Percentiles rank a stretch among this genome's conserved stretches.
phyloP scores from a whole-genome alignment of 2,888 invertebrate genomes.

The Xestia rhomboidea region DNA sequence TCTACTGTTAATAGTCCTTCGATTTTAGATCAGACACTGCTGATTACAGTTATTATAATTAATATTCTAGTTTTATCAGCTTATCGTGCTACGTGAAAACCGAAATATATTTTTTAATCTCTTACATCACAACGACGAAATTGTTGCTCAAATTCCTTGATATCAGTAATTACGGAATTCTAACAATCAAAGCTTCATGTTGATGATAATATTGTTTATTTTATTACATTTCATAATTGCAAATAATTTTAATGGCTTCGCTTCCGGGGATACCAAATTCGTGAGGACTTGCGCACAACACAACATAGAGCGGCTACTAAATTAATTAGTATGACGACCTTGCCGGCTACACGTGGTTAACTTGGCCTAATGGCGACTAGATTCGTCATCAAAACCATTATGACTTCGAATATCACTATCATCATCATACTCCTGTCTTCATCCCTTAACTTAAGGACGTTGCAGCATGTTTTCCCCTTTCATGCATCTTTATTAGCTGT shows the following conservation, averaged over 20 bases:
- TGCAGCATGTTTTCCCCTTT: neutral
- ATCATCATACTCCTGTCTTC: neutral
- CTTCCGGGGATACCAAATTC: neutral
- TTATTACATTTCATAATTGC: conserved; percentile 2
- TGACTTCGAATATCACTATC: neutral
- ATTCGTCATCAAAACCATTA: neutral
- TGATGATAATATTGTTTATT: neutral
- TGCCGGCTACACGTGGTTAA: conserved; percentile 13
- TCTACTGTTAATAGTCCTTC: conserved; percentile 13
- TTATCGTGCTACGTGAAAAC: conserved; percentile 11
- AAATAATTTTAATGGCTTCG: conserved; percentile 1
- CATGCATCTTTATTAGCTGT: neutral
- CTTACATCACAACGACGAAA: conserved; percentile 12
- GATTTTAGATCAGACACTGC: conserved; percentile 16
- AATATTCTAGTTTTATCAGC: conserved; percentile 31
- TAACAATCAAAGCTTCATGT: neutral
- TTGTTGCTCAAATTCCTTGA: conserved; percentile 26
- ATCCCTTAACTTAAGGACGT: neutral
- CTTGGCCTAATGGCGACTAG: neutral
- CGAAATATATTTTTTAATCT: conserved; percentile 16
- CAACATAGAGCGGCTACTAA: neutral
- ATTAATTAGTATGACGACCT: conserved; percentile 5
- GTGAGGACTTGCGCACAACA: conserved; percentile 8
- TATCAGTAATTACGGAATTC: conserved; percentile 28
- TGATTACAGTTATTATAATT: conserved; percentile 36